These are phyloP conservation scores for Xylocampa areola DNA, from an alignment of 2,888 invertebrate species.

Conservation along the genomic window DNA sequence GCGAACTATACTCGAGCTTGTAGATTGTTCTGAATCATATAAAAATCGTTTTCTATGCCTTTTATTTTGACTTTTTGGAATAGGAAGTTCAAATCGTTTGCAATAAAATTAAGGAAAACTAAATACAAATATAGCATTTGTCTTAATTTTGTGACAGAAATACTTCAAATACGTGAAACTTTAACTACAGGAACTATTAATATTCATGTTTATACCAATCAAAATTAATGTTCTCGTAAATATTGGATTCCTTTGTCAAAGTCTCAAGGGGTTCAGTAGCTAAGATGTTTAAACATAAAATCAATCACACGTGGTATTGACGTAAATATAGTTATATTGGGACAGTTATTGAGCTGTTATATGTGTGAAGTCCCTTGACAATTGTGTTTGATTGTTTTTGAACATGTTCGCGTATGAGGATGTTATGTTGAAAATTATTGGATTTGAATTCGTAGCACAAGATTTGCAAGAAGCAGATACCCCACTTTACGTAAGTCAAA, in stretches of 20 bases:
- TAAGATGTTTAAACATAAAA: slow-evolving; percentile 52
- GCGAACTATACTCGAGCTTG: no score
- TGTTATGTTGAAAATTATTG: neutral
- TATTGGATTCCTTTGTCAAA: slow-evolving; percentile 57
- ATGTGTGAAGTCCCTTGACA: slow-evolving; percentile 44
- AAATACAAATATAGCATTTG: slow-evolving; percentile 1
- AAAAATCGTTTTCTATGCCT: no score
- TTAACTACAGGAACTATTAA: slow-evolving; percentile 44
- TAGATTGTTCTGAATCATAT: no score
- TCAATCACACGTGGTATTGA: slow-evolving; percentile 57
- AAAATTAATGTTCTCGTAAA: slow-evolving; percentile 59
- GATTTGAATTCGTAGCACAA: no score
- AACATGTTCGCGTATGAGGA: neutral
- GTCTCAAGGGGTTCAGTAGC: slow-evolving; percentile 56
- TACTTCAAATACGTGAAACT: slow-evolving; percentile 25
- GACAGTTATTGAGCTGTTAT: slow-evolving; percentile 53
- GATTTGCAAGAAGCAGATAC: no score
- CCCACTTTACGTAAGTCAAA: no score
- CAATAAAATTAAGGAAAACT: no score
- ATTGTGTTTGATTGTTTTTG: slow-evolving; percentile 29
- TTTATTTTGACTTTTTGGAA: no score
- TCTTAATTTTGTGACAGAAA: neutral
- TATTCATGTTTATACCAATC: slow-evolving; percentile 49
- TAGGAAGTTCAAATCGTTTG: no score
- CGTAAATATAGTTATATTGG: slow-evolving; percentile 50